phyloP scores from a whole-genome alignment of 2,113 vertebrate genomes.

The Clinocottus analis region DNA sequence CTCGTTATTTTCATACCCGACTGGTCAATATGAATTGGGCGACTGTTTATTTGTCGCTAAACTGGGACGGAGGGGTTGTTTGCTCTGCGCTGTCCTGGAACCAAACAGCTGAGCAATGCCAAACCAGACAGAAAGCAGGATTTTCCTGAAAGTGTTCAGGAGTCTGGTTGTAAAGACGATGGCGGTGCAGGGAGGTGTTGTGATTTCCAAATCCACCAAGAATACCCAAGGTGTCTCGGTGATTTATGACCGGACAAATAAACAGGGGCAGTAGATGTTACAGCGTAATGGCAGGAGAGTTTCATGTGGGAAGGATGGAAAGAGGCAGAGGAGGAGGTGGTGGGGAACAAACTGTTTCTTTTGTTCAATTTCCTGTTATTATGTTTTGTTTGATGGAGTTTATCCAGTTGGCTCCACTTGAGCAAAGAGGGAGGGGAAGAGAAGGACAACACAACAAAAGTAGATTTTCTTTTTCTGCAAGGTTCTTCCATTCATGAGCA shows the following conservation, averaged over 20 bases:
- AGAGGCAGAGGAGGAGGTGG: not conserved
- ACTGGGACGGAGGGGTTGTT: constrained; percentile 16
- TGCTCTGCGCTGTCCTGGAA: constrained; percentile 8
- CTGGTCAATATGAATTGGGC: constrained; percentile 69
- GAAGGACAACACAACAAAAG: constrained; percentile 29
- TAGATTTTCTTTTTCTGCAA: constrained; percentile 34
- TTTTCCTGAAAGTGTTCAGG: constrained; percentile 27
- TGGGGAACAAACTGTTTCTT: constrained; percentile 4
- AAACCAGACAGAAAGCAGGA: not conserved
- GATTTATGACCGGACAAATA: constrained; percentile 43
- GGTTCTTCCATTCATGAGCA: constrained; percentile 56
- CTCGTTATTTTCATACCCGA: constrained; percentile 85
- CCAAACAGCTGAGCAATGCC: constrained; percentile 18
- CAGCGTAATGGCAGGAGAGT: constrained; percentile 6
- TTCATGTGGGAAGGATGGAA: constrained; percentile 16
- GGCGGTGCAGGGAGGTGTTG: constrained; percentile 12
- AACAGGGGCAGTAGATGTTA: constrained; percentile 28
- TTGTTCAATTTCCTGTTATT: constrained; percentile 45
- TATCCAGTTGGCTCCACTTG: constrained; percentile 57
- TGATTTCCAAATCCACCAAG: constrained; percentile 45
- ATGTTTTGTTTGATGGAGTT: constrained; percentile 62
- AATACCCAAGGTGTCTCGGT: constrained; percentile 41
- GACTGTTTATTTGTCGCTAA: constrained; percentile 56
- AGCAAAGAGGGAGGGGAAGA: constrained; percentile 21
- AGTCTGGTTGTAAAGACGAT: constrained; percentile 32